Conservation (phyloP, 2,113 vertebrate genomes). For the Ailurus styani region DNA sequence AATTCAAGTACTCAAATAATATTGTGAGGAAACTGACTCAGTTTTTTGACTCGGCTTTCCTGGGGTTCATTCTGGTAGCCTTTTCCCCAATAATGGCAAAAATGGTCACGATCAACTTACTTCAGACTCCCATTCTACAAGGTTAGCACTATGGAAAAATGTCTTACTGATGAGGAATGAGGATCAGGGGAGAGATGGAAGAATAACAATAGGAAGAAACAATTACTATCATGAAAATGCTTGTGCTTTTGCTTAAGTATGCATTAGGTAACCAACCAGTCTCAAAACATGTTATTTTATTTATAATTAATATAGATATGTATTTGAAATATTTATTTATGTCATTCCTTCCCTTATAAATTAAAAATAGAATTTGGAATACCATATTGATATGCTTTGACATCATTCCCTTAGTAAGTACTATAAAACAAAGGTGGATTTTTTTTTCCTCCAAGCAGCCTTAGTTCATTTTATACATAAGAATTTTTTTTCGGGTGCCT, state of each 20-base stretch:
- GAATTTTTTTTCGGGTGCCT: no score
- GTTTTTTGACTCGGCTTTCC: not conserved
- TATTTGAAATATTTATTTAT: not conserved
- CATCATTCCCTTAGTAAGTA: not conserved
- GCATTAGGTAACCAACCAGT: not conserved
- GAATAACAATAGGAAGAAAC: not conserved
- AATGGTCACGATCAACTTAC: not conserved
- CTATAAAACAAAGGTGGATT: not conserved
- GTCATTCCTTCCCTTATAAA: not conserved
- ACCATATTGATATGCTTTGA: not conserved
- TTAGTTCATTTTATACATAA: not conserved
- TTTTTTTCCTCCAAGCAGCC: not conserved
- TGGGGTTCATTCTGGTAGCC: not conserved
- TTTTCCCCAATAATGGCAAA: not conserved
- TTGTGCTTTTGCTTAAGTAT: not conserved
- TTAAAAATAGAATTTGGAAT: not conserved
- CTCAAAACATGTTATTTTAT: not conserved
- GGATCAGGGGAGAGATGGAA: not conserved
- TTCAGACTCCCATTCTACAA: not conserved
- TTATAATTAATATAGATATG: not conserved
- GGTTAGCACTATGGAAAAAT: not conserved
- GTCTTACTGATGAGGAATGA: not conserved
- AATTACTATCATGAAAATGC: not conserved
- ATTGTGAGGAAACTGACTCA: not conserved
- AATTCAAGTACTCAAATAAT: not conserved